Conservation (phyloP, 2,888 invertebrate genomes). For the Apamea crenata region DNA sequence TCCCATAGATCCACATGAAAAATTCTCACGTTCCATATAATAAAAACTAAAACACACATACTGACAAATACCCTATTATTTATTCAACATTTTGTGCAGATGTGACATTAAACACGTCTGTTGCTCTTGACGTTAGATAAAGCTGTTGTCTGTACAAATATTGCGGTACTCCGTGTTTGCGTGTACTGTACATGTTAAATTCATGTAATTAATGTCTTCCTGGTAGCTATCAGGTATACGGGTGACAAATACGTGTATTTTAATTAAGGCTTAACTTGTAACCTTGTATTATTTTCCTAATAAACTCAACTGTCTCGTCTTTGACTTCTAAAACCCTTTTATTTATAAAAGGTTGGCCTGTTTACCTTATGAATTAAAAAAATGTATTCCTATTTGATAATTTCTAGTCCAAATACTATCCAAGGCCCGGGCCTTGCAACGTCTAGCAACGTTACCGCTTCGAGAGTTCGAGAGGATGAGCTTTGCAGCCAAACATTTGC, state of each 20-base stretch:
- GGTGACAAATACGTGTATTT: constrained; percentile 46
- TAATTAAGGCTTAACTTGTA: constrained; percentile 38
- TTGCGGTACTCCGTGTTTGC: constrained; percentile 57
- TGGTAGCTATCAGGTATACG: constrained; percentile 47
- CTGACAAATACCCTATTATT: constrained; percentile 42
- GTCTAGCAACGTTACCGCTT: background rate
- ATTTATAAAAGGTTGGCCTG: constrained; percentile 17
- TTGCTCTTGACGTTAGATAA: constrained; percentile 61
- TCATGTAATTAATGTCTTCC: constrained; percentile 55
- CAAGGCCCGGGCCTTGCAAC: background rate
- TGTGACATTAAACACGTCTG: constrained; percentile 63
- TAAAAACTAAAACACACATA: constrained; percentile 46
- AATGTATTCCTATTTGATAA: background rate
- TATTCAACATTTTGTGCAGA: constrained; percentile 55
- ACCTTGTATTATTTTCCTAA: constrained; percentile 41
- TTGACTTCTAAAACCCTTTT: constrained; percentile 5
- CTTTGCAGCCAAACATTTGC: background rate
- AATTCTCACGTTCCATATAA: constrained; percentile 30
- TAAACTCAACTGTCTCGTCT: constrained; percentile 3
- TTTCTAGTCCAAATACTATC: constrained; percentile 7
- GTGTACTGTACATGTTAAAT: constrained; percentile 42
- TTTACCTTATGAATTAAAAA: background rate
- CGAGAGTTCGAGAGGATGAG: background rate
- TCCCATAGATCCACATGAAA: background rate
- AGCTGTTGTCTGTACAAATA: constrained; percentile 62